Evolutionary conservation across 2,888 invertebrate genomes (phyloP).

Genomic region (Melanargia galathea): DNA sequence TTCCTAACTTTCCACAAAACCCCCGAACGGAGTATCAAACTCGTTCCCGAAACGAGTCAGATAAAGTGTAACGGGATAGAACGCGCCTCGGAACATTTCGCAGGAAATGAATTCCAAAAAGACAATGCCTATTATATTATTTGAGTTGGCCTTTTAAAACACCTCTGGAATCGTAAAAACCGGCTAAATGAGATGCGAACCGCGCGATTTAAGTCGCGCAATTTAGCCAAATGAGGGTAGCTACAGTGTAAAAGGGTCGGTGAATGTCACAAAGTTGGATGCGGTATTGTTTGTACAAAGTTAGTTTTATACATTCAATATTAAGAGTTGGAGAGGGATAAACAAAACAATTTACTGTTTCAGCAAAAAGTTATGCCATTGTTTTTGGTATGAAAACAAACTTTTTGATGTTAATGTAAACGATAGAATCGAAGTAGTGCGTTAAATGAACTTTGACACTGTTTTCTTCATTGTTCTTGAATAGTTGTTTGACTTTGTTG

Average conservation of each 20-base stretch:
- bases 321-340: slow-evolving; percentile 15
- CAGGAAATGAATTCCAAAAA: slow-evolving; percentile 30
- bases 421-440: neutral
- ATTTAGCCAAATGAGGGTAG: slow-evolving; percentile 61
- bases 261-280: slow-evolving; percentile 33
- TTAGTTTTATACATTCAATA: slow-evolving; percentile 29
- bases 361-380: slow-evolving; percentile 9
- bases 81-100: slow-evolving; percentile 16
- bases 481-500: neutral
- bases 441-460: neutral
- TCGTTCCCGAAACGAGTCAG: neutral
- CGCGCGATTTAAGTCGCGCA: slow-evolving; percentile 64
- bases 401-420: slow-evolving; percentile 11
- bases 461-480: neutral
- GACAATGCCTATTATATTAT: slow-evolving; percentile 32
- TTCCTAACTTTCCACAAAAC: neutral
- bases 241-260: slow-evolving; percentile 47
- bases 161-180: slow-evolving; percentile 59
- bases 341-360: slow-evolving; percentile 17
- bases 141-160: slow-evolving; percentile 35
- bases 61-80: slow-evolving; percentile 9
- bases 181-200: slow-evolving; percentile 69
- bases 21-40: neutral
- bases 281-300: slow-evolving; percentile 28
- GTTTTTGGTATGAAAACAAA: slow-evolving; percentile 10